A percentile compares a stretch with the other conserved stretches of the same genome.
Evolutionary conservation across 2,888 invertebrate species (phyloP).

Genomic region (Heliconius hortense): DNA sequence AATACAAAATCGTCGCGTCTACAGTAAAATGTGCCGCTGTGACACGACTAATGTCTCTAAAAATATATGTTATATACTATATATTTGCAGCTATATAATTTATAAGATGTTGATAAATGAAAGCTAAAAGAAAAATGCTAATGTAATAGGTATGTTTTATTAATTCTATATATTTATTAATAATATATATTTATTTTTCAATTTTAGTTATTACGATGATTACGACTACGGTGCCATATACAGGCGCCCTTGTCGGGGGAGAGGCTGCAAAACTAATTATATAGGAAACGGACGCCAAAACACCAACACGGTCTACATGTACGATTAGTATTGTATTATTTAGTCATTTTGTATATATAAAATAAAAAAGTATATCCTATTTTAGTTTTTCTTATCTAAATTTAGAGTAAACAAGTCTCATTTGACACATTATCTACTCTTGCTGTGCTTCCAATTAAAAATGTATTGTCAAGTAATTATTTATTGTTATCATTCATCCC

Average conservation of each 20-base stretch:
- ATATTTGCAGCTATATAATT: too few relatives aligned
- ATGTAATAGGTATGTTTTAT: too few relatives aligned
- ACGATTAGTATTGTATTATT: not conserved
- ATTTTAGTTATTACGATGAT: conserved; percentile 6
- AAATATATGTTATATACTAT: too few relatives aligned
- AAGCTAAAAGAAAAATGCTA: too few relatives aligned
- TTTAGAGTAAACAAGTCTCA: not conserved
- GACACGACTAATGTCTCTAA: too few relatives aligned
- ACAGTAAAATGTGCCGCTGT: too few relatives aligned
- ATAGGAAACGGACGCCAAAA: conserved; percentile 3
- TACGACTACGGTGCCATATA: not conserved
- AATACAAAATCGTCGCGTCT: too few relatives aligned
- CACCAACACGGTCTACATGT: conserved; percentile 6
- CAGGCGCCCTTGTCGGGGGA: conserved; percentile 8
- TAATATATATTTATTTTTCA: not conserved
- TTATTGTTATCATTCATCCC: not conserved
- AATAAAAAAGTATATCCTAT: not conserved
- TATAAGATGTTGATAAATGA: too few relatives aligned
- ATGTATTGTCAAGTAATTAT: not conserved
- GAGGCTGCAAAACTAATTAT: not conserved
- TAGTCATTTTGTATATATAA: not conserved
- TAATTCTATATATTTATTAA: too few relatives aligned
- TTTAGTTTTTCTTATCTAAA: not conserved
- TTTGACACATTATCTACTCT: not conserved
- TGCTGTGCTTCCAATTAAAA: not conserved